Evolutionary conservation across 2,888 invertebrate genomes (phyloP).

Genomic region (Automeris io): DNA sequence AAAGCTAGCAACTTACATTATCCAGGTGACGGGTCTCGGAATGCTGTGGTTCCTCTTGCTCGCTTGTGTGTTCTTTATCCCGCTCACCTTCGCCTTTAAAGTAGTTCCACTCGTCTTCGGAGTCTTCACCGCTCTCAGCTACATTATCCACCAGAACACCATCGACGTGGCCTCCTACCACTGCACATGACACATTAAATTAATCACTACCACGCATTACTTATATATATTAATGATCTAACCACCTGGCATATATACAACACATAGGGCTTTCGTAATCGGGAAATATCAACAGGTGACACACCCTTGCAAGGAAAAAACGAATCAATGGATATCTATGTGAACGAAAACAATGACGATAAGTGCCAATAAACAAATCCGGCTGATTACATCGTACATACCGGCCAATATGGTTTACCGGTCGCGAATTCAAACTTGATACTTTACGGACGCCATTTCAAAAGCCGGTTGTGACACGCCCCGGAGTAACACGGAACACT

Average conservation of each 20-base stretch:
- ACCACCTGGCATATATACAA: conserved; percentile 36
- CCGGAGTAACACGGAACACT: conserved; percentile 24
- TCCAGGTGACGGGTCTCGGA: conserved; percentile 70
- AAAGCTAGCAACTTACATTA: conserved; percentile 45
- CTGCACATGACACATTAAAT: conserved; percentile 36
- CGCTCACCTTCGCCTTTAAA: conserved; percentile 81
- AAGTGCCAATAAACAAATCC: conserved; percentile 21
- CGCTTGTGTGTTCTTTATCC: conserved; percentile 77
- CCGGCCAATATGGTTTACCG: conserved; percentile 51
- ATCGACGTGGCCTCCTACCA: conserved; percentile 68
- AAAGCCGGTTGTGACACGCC: conserved; percentile 61
- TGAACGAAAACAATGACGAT: conserved; percentile 17
- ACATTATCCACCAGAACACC: conserved; percentile 81
- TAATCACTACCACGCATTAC: conserved; percentile 14
- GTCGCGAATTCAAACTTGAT: conserved; percentile 66
- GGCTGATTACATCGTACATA: conserved; percentile 33
- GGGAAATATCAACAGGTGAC: conserved; percentile 62
- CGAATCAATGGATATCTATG: conserved; percentile 18
- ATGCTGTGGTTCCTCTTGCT: conserved; percentile 72
- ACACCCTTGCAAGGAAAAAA: conserved; percentile 48
- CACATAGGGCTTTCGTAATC: conserved; percentile 24
- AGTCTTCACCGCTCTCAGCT: conserved; percentile 85
- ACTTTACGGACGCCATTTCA: conserved; percentile 71
- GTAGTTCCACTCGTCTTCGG: conserved; percentile 94
- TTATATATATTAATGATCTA: conserved; percentile 1